Evolutionary conservation across 2,113 vertebrate genomes (phyloP), one percentile per base, ranked within the genome.

Genomic region (Oxyura jamaicensis): DNA sequence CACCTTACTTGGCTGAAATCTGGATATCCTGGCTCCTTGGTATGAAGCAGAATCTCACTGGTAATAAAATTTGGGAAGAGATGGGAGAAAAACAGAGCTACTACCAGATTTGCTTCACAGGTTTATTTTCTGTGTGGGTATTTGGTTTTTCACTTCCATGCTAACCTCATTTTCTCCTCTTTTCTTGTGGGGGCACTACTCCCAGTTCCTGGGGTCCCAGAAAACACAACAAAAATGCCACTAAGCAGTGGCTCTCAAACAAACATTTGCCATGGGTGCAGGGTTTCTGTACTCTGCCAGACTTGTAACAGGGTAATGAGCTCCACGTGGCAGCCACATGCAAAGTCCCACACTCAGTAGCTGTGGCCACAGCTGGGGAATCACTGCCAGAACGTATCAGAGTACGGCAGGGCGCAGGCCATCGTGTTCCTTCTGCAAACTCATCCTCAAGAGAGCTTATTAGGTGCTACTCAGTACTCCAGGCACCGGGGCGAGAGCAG

Each of bases 381-480:
- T 31, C 77, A 0, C 31, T 60, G 86, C 76, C 72, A 28, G 11
- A 22, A 56, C 4, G 0, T 13, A 8, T 4, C 41, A 35, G 28
- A 67, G 53, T 0, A 0, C 0, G 10, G 33, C 28, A 0, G 19
- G 79, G 14, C 3, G 10, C 72, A 60, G 74, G 42, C 29, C 36
- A 7, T 2, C 16, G 0, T 10, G 52, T 13, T 53, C 58, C 42
- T 73, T 18, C 84, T 65, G 39, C 80, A 88, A 5, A 23, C 12
- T 8, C 18, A 20, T 25, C 62, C 67, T 76, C 48, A 8, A 5
- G 28, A 41, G 29, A 35, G 65, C 2, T 35, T 3, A 6, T 12
- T 4, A 46, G 77, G 55, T 88, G 72, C 12, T 26, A 8, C 29
- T 60, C 66, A 63, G 8, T 11, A 10, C 10, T 36, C 11, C 42